phyloP scores from a whole-genome alignment of 35 echinoderm and acorn worm species.

The Eucidaris tribuloides region DNA sequence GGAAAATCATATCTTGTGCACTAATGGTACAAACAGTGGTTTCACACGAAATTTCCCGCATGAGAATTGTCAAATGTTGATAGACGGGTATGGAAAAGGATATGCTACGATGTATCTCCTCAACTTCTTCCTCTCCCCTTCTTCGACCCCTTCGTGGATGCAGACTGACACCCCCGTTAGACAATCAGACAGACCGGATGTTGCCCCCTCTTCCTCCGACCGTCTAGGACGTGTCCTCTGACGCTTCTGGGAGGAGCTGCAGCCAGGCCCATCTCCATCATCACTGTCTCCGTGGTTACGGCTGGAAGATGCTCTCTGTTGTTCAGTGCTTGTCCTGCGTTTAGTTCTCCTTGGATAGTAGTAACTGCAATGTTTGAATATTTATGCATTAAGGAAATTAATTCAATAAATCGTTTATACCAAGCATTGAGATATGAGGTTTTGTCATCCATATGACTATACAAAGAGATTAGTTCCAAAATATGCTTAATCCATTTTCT shows the following conservation, averaged over 20 bases:
- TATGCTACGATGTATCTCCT: conserved; percentile 78
- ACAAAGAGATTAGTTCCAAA: no score
- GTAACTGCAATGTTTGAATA: no score
- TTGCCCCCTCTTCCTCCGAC: not conserved
- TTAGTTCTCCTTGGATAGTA: conserved; percentile 47
- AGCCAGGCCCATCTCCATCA: not conserved
- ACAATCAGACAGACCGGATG: conserved; percentile 31
- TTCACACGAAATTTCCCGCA: no score
- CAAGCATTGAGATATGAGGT: no score
- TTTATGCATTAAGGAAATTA: no score
- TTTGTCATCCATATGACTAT: no score
- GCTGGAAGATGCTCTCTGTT: not conserved
- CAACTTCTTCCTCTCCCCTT: conserved; percentile 49
- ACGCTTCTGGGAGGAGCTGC: not conserved
- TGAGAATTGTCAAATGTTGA: not conserved
- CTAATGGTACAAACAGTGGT: no score
- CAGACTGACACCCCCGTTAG: conserved; percentile 42
- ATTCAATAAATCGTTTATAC: no score
- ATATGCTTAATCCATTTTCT: no score
- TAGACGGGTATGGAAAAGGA: conserved; percentile 31
- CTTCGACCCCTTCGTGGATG: conserved; percentile 19
- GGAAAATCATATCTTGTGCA: not conserved
- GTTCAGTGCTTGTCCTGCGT: not conserved
- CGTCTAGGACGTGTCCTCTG: not conserved
- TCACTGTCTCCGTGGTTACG: not conserved